phyloP scores from a whole-genome alignment of 2,888 invertebrate species.

The Gastracanthus pulcherrimus region DNA sequence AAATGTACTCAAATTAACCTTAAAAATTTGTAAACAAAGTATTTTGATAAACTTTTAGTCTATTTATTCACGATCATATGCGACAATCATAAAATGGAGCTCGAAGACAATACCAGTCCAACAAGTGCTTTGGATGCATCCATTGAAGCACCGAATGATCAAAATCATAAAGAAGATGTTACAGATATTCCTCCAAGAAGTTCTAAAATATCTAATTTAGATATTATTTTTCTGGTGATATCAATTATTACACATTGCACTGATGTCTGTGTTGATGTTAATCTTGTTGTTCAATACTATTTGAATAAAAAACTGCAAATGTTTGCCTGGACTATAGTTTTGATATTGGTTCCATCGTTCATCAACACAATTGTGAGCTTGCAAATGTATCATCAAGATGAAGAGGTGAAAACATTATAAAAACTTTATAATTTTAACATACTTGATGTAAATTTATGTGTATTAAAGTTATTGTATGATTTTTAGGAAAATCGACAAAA shows the following conservation, averaged over 20 bases:
- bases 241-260: constrained; percentile 85
- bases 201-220: constrained; percentile 78
- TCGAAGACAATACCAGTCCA: constrained; percentile 26
- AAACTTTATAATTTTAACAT: not conserved
- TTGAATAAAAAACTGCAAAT: constrained; percentile 79
- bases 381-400: constrained; percentile 81
- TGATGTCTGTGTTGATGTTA: constrained; percentile 85
- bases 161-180: constrained; percentile 65
- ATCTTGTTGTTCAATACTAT: constrained; percentile 84
- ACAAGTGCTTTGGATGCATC: constrained; percentile 28
- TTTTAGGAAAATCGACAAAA: constrained; percentile 61
- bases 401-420: constrained; percentile 67
- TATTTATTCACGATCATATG: not conserved
- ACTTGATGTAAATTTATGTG: not conserved
- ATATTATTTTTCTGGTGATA: constrained; percentile 82
- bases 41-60: not conserved
- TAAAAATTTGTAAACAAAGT: constrained; percentile 24
- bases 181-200: constrained; percentile 68
- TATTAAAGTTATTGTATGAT: too few species aligned
- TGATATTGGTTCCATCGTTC: constrained; percentile 86
- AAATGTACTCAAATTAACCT: constrained; percentile 17
- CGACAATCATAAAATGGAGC: constrained; percentile 38
- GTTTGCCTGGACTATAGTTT: constrained; percentile 84
- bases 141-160: constrained; percentile 39
- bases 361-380: constrained; percentile 87